phyloP scores from a whole-genome alignment of 2,113 vertebrate species.

The Salvelinus fontinalis region DNA sequence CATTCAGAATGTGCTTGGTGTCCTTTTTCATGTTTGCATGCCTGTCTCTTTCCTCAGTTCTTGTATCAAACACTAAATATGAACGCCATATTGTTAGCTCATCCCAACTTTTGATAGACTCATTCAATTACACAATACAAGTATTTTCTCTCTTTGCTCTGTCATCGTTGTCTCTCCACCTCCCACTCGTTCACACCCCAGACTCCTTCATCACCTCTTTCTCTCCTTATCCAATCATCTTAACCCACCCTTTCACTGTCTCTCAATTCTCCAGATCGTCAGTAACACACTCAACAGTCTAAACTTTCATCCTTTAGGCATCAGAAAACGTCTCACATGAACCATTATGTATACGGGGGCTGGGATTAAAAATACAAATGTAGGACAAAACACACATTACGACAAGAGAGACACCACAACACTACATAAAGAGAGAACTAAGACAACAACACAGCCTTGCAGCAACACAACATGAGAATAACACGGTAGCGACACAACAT shows the following conservation, averaged over 20 bases:
- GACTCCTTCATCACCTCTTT: not conserved
- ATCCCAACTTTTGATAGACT: not conserved
- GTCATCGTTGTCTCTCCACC: conserved; percentile 10
- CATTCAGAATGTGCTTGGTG: not conserved
- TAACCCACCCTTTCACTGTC: not conserved
- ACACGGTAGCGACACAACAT: too few relatives aligned
- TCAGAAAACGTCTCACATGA: too few relatives aligned
- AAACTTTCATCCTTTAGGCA: too few relatives aligned
- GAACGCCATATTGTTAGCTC: not conserved
- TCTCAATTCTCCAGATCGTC: not conserved
- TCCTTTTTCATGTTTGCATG: not conserved
- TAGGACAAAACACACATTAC: too few relatives aligned
- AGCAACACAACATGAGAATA: too few relatives aligned
- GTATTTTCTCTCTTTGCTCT: conserved; percentile 11
- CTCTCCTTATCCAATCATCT: not conserved
- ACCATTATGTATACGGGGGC: too few relatives aligned
- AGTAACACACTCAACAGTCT: too few relatives aligned
- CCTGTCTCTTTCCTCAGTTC: not conserved
- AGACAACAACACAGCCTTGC: too few relatives aligned
- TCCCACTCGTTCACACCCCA: conserved; percentile 22
- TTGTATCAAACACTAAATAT: too few relatives aligned
- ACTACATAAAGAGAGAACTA: too few relatives aligned
- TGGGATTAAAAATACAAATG: too few relatives aligned
- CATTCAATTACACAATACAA: not conserved
- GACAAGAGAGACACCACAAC: too few relatives aligned